Evolutionary conservation across 2,113 vertebrate genomes (phyloP).

Genomic region (Sylvilagus bachmani): DNA sequence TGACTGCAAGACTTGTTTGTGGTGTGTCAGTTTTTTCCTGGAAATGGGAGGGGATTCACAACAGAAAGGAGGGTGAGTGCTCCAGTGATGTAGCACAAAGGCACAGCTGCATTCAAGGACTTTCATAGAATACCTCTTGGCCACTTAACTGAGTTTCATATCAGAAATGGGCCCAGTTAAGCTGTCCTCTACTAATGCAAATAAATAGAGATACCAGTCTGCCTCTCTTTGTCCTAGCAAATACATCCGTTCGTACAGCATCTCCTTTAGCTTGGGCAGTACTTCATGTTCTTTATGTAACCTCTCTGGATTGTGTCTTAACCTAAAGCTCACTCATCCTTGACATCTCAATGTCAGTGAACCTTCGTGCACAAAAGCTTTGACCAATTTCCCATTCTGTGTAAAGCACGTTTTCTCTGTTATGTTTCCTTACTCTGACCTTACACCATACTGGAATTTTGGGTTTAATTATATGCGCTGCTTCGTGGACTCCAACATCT

Average conservation of each 20-base stretch:
- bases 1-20: not conserved
- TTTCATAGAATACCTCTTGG: not conserved
- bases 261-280: not conserved
- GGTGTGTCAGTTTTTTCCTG: not conserved
- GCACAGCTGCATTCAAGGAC: not conserved
- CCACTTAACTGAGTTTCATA: not conserved
- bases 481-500: not conserved
- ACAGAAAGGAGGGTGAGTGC: not conserved
- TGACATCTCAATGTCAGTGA: not conserved
- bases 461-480: not conserved
- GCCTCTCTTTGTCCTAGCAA: not conserved
- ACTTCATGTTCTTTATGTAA: not conserved
- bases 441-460: not conserved
- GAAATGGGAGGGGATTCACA: not conserved
- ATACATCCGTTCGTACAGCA: not conserved
- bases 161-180: not conserved
- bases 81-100: constrained; percentile 16
- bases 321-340: not conserved
- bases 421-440: not conserved
- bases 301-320: not conserved
- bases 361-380: constrained; percentile 22
- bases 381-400: not conserved
- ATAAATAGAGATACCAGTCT: not conserved
- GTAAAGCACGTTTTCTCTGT: not conserved
- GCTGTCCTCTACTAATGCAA: not conserved